Base-by-base conservation (phyloP, 2,113 vertebrate genomes). In the Otis tarda region DNA sequence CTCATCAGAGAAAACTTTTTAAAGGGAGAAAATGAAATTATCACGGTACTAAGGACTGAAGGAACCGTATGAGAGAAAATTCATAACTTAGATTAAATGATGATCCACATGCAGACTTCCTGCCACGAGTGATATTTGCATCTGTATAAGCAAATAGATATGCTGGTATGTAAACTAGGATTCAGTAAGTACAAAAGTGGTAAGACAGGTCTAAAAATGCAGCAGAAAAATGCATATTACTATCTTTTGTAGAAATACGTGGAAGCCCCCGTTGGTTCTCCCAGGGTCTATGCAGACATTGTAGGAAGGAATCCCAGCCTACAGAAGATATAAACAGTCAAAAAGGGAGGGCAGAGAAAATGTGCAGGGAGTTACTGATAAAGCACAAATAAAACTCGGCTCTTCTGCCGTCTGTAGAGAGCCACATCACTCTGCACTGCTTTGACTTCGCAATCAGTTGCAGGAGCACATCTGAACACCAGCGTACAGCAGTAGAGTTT, bases 211-310 rank as follows among this genome's bases (percentile, higher is more conserved):
- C 24, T 52, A 49, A 56, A 81, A n/a, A 69, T 39, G 12, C 7
- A 21, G 6, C 16, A 41, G 60, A 69, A 81, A 81, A 81, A 47
- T 14, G 2, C 24, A 3, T 13, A 52, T 78, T 83, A 12, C 9
- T 33, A 1, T 68, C 20, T 82, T 65, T 5, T 6, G 7, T 13
- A 78, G 33, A 78, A 70, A 60, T 37, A 28, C 0, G 0, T 49
- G 17, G 33, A 65, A 69, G 6, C 2, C 7, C 28, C 20, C 8
- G 15, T 3, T 63, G 24, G 13, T 55, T 68, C 19, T 59, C 33
- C 23, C 10, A 39, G 6, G 18, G 18, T n/a, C 31, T 70, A 10
- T 39, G 15, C 13, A 74, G 50, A 52, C 2, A 18, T 8, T 65
- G 23, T 14, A 57, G 35, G 64, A 89, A 47, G 25, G 14, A 64